phyloP scores from a whole-genome alignment of 2,797 vertebrate genomes.

The Clarias platycephalus region DNA sequence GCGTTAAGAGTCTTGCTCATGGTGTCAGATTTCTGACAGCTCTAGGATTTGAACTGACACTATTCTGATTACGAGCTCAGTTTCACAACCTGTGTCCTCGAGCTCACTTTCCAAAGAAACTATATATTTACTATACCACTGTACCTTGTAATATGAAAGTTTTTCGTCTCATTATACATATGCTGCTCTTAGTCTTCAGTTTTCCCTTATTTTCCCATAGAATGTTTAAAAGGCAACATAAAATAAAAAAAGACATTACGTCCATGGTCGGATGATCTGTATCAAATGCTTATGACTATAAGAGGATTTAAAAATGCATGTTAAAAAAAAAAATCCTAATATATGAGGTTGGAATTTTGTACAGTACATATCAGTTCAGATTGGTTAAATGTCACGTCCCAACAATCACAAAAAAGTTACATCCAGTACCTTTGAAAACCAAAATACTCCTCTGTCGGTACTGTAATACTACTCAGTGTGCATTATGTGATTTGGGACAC shows the following conservation, averaged over 20 bases:
- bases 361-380: background rate
- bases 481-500: slow-evolving; percentile 1
- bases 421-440: background rate
- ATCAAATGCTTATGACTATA: background rate
- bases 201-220: background rate
- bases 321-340: no score
- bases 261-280: background rate
- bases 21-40: background rate
- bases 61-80: background rate
- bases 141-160: background rate
- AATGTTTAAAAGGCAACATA: background rate
- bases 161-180: background rate
- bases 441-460: background rate
- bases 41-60: background rate
- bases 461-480: background rate
- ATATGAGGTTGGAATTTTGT: background rate
- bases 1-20: background rate
- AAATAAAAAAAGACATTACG: background rate
- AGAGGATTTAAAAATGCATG: background rate
- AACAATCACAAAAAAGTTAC: background rate
- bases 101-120: background rate
- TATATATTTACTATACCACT: no score
- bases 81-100: background rate
- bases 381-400: background rate
- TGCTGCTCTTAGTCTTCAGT: background rate